Percentiles rank a stretch among this genome's conserved stretches.
Conservation (phyloP, 2,888 invertebrate genomes). For the Herminia tarsipennalis region DNA sequence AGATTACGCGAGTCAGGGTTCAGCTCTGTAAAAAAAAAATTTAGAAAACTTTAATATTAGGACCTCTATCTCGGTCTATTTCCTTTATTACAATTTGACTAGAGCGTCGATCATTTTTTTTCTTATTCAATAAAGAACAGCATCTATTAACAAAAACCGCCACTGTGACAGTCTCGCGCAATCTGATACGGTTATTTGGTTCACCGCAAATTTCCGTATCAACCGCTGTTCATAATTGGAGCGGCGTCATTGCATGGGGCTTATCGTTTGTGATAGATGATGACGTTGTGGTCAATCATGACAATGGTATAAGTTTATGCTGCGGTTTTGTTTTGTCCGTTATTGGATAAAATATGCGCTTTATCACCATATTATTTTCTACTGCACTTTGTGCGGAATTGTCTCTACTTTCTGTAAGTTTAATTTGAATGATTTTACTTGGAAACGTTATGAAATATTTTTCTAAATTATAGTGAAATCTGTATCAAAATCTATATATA, state of each 20-base stretch:
- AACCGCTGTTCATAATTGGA: slow-evolving; percentile 16
- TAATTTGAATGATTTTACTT: no score
- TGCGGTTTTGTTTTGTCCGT: slow-evolving; percentile 4
- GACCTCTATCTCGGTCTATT: neutral
- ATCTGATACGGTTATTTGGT: slow-evolving; percentile 45
- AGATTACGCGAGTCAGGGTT: no score
- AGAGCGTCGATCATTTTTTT: no score
- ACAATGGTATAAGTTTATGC: slow-evolving; percentile 2
- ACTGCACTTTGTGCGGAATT: no score
- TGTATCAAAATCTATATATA: no score
- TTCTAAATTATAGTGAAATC: no score
- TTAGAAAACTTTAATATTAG: no score
- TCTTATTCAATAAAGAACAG: no score
- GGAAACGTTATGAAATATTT: no score
- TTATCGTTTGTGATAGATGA: slow-evolving; percentile 5
- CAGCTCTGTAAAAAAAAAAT: no score
- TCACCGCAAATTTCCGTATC: slow-evolving; percentile 60
- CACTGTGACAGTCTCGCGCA: slow-evolving; percentile 34
- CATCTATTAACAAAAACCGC: slow-evolving; percentile 1
- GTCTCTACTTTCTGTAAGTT: no score
- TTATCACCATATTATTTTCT: slow-evolving; percentile 1
- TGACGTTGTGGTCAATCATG: slow-evolving; percentile 25
- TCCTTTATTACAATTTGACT: neutral
- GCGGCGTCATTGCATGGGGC: slow-evolving; percentile 15
- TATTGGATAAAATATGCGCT: neutral